Conservation (phyloP, 2,888 invertebrate species). For the Volucella zonaria region DNA sequence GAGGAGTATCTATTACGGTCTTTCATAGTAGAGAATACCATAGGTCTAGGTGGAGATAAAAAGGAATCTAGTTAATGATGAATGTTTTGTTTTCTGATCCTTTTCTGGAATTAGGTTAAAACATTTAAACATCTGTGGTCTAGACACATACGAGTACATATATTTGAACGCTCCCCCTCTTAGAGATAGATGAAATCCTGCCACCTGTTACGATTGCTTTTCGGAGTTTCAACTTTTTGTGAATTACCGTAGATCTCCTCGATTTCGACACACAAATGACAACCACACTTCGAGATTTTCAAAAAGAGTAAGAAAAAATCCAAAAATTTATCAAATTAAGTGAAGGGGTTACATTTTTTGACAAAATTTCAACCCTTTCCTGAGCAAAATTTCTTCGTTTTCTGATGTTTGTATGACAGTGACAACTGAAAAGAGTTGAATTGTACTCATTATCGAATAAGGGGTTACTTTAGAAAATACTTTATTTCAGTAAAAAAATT, state of each 20-base stretch:
- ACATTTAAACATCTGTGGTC: constrained; percentile 51
- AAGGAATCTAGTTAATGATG: background rate
- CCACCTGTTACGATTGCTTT: constrained; percentile 21
- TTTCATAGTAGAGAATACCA: constrained; percentile 10
- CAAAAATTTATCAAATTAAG: background rate
- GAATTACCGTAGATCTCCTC: background rate
- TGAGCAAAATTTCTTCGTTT: background rate
- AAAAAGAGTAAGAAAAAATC: background rate
- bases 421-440: background rate
- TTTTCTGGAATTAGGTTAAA: constrained; percentile 7
- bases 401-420: background rate
- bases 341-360: background rate
- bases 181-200: background rate
- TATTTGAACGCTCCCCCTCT: background rate
- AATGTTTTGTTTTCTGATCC: constrained; percentile 4
- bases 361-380: background rate
- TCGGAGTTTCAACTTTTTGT: background rate
- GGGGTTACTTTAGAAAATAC: background rate
- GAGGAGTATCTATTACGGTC: constrained; percentile 57
- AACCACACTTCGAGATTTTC: background rate
- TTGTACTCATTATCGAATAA: background rate
- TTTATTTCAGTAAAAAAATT: background rate
- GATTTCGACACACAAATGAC: background rate
- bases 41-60: background rate
- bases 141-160: no score